Conservation (phyloP, 1,140 invertebrate genomes). For the Zaprionus capensis region DNA sequence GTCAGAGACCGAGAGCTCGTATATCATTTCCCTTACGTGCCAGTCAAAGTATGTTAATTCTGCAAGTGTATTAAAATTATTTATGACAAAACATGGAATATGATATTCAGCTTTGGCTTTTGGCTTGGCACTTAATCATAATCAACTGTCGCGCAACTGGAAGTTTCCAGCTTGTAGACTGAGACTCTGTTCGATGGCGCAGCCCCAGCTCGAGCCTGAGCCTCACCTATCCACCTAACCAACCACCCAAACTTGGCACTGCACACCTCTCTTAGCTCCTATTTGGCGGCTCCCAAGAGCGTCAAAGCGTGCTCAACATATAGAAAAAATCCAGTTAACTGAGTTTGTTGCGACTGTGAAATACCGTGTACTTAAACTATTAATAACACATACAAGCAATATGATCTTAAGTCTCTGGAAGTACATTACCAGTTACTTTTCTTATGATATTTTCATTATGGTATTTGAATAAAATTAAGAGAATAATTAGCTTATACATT, state of each 20-base stretch:
- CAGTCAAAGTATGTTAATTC: constrained; percentile 29
- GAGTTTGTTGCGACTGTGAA: neutral
- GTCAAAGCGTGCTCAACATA: constrained; percentile 35
- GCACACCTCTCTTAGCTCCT: constrained; percentile 44
- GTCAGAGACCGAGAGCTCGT: neutral
- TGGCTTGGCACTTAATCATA: constrained; percentile 82
- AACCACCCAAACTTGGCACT: constrained; percentile 51
- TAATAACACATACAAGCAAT: neutral
- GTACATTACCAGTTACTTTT: neutral
- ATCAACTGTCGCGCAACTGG: constrained; percentile 80
- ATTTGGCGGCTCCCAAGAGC: constrained; percentile 58
- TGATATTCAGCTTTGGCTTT: constrained; percentile 60
- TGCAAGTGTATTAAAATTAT: constrained; percentile 50
- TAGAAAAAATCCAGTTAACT: neutral
- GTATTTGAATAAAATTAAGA: neutral
- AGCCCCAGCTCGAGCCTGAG: neutral
- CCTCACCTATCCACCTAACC: constrained; percentile 51
- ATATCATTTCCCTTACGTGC: neutral
- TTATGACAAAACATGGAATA: constrained; percentile 63
- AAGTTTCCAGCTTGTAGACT: constrained; percentile 61
- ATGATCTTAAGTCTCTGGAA: neutral
- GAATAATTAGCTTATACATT: neutral
- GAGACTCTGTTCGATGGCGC: neutral
- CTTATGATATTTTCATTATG: neutral
- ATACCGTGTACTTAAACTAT: neutral